Percentiles rank a stretch among this genome's conserved stretches.
Conservation (phyloP, 2,888 invertebrate species). For the Aspidiotus rigidus region DNA sequence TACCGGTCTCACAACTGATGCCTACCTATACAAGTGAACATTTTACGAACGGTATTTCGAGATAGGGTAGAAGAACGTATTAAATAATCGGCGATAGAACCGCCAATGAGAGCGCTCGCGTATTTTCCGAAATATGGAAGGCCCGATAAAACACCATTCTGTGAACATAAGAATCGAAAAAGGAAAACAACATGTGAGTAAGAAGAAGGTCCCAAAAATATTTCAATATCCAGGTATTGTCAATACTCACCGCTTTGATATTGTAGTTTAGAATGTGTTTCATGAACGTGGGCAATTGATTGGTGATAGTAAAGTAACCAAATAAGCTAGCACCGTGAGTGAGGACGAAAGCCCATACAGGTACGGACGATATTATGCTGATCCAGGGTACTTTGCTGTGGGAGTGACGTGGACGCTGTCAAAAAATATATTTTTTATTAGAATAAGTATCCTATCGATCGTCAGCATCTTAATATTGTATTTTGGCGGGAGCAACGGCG, state of each 20-base stretch:
- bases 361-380: constrained; percentile 56
- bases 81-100: constrained; percentile 63
- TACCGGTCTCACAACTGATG: neutral
- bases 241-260: constrained; percentile 58
- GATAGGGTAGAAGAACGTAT: constrained; percentile 57
- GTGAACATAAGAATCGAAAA: constrained; percentile 37
- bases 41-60: constrained; percentile 63
- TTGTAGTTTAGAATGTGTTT: constrained; percentile 65
- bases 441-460: too few relatives aligned
- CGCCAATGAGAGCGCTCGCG: constrained; percentile 63
- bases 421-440: too few relatives aligned
- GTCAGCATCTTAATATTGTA: too few relatives aligned
- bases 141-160: constrained; percentile 76
- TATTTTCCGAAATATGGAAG: constrained; percentile 81
- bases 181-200: constrained; percentile 3
- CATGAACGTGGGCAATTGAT: constrained; percentile 79
- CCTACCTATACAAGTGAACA: constrained; percentile 56
- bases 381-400: constrained; percentile 61
- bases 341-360: constrained; percentile 78
- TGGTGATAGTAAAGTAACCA: constrained; percentile 78
- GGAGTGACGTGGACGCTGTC: too few relatives aligned
- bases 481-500: too few relatives aligned
- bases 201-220: neutral
- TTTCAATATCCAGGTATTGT: neutral
- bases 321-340: constrained; percentile 77